Conservation (phyloP, 1,140 invertebrate genomes). For the Drosophila novamexicana region DNA sequence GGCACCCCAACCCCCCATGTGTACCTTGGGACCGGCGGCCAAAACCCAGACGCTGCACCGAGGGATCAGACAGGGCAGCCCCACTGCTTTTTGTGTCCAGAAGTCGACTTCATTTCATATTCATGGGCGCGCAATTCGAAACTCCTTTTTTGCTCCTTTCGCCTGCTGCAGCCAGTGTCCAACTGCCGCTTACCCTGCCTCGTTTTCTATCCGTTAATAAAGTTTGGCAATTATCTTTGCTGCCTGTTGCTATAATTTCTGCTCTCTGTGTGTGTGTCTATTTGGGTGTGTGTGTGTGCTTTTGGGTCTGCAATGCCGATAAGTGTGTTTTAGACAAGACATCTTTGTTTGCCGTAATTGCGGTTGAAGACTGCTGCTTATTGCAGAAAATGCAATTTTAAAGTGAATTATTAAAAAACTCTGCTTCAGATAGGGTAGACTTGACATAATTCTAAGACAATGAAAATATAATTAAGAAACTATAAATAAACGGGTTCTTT, state of each 20-base stretch:
- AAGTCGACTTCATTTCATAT: constrained; percentile 70
- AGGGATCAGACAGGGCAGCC: constrained; percentile 13
- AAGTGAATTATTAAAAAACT: neutral
- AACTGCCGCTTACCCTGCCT: neutral
- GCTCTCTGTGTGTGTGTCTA: neutral
- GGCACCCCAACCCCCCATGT: constrained; percentile 20
- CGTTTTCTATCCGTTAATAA: constrained; percentile 68
- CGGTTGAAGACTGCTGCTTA: constrained; percentile 2
- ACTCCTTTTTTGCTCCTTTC: constrained; percentile 47
- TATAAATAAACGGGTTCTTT: too few relatives aligned
- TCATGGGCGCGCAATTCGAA: constrained; percentile 66
- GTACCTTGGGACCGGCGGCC: constrained; percentile 4
- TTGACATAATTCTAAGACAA: neutral
- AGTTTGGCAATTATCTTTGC: constrained; percentile 75
- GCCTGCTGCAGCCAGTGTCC: constrained; percentile 14
- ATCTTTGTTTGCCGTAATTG: constrained; percentile 14
- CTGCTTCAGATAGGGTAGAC: neutral
- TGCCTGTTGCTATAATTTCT: constrained; percentile 64
- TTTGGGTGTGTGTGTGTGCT: neutral
- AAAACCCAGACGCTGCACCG: constrained; percentile 19
- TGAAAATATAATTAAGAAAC: too few relatives aligned
- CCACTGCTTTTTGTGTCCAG: constrained; percentile 7
- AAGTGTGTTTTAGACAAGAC: constrained; percentile 1
- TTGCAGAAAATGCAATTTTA: constrained; percentile 22
- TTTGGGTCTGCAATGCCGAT: neutral